A percentile compares a stretch with the other conserved stretches of the same genome.
Evolutionary conservation across 2,888 invertebrate genomes (phyloP).

Genomic region (Megalurothrips usitatus): DNA sequence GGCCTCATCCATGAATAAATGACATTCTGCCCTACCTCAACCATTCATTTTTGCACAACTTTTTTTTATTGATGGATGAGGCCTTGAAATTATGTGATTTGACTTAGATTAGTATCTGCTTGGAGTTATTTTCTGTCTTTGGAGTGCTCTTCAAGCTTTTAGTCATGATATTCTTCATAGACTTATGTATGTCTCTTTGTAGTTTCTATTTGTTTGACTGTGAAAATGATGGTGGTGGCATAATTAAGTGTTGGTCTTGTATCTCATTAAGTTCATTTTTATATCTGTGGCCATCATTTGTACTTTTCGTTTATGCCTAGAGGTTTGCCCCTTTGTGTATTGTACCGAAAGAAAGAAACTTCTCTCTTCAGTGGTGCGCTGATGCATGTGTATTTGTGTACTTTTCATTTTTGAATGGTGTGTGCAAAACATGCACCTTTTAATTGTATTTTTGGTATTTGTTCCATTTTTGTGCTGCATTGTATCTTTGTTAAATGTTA

Average conservation of each 20-base stretch:
- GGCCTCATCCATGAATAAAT: background rate
- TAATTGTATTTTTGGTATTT: no score
- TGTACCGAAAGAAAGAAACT: background rate
- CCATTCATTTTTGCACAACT: background rate
- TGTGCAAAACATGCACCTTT: no score
- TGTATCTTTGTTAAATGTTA: no score
- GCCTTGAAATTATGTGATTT: constrained; percentile 15
- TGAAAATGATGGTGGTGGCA: background rate
- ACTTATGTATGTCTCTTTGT: background rate
- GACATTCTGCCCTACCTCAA: background rate
- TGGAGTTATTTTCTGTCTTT: background rate
- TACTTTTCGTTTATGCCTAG: no score
- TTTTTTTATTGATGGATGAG: background rate
- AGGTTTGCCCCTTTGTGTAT: no score
- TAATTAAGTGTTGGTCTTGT: background rate
- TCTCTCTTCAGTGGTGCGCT: background rate
- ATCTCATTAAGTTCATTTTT: background rate
- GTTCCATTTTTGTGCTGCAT: no score
- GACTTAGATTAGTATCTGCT: background rate
- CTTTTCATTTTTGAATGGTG: no score
- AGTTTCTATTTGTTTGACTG: background rate
- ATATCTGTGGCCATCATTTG: background rate
- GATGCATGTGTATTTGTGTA: no score
- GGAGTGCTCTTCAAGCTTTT: background rate
- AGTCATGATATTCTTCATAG: background rate